phyloP scores from a whole-genome alignment of 1,140 invertebrate genomes.

The Geopemphigus sp. region DNA sequence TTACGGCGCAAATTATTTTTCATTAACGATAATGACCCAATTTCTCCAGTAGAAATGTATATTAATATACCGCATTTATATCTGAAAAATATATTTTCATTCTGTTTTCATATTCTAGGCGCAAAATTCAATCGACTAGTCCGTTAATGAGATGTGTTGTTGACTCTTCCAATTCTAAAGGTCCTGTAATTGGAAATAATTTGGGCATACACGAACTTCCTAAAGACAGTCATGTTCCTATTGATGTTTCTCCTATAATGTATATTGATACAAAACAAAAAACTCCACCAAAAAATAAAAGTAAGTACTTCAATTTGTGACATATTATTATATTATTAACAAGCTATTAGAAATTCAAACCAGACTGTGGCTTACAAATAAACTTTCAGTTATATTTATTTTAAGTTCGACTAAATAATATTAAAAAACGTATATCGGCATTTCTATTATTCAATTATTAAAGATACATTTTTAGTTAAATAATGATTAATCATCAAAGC shows the following conservation, averaged over 20 bases:
- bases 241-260: slow-evolving; percentile 39
- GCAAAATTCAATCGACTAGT: not conserved
- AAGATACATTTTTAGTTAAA: too few species aligned
- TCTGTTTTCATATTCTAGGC: not conserved
- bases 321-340: too few species aligned
- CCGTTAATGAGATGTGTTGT: slow-evolving; percentile 4
- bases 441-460: too few species aligned
- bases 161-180: not conserved
- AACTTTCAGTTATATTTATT: too few species aligned
- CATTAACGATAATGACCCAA: slow-evolving; percentile 38
- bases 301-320: not conserved
- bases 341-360: too few species aligned
- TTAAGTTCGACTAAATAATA: not conserved
- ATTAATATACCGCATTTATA: not conserved
- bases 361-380: too few species aligned
- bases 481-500: too few species aligned
- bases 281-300: slow-evolving; percentile 32
- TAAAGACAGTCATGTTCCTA: slow-evolving; percentile 17
- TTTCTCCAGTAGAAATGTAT: slow-evolving; percentile 46
- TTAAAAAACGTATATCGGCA: too few species aligned
- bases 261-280: not conserved
- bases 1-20: slow-evolving; percentile 41
- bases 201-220: slow-evolving; percentile 38
- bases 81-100: not conserved
- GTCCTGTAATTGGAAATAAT: slow-evolving; percentile 40